A percentile compares a stretch with the other conserved stretches of the same genome.
Evolutionary conservation across 2,888 invertebrate genomes (phyloP).

Genomic region (Parapristionchus giblindavisi): DNA sequence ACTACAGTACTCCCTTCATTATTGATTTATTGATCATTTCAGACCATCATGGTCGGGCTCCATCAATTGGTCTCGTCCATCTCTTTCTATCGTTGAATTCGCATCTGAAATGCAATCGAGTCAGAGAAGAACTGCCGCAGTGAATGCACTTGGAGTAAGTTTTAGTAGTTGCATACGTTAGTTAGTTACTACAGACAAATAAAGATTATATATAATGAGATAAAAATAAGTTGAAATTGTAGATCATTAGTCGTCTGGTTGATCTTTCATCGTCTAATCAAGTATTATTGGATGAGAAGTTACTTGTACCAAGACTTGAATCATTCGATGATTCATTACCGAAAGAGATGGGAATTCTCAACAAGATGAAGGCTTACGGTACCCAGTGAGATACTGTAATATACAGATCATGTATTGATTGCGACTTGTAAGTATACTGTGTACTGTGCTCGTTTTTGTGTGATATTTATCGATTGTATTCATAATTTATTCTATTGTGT

Average conservation of each 20-base stretch:
- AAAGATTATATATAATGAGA: too few species aligned
- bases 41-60: slow-evolving; percentile 19
- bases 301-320: background rate
- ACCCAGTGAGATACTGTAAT: too few species aligned
- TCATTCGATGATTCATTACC: slow-evolving; percentile 19
- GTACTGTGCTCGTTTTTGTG: too few species aligned
- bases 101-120: slow-evolving; percentile 30
- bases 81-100: background rate
- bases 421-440: too few species aligned
- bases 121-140: slow-evolving; percentile 34
- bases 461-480: too few species aligned
- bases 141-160: slow-evolving; percentile 31
- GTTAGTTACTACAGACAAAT: background rate
- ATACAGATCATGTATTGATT: too few species aligned
- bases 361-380: slow-evolving; percentile 25
- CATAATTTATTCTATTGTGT: too few species aligned
- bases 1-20: background rate
- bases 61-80: background rate
- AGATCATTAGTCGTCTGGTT: slow-evolving; percentile 30
- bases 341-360: slow-evolving; percentile 20
- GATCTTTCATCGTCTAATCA: background rate
- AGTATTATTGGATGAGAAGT: background rate
- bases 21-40: background rate
- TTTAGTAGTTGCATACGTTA: background rate
- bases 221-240: background rate